These are phyloP conservation scores for Pterocles orientalis DNA, from an alignment of 2,113 vertebrate genomes.

Conservation along the genomic window DNA sequence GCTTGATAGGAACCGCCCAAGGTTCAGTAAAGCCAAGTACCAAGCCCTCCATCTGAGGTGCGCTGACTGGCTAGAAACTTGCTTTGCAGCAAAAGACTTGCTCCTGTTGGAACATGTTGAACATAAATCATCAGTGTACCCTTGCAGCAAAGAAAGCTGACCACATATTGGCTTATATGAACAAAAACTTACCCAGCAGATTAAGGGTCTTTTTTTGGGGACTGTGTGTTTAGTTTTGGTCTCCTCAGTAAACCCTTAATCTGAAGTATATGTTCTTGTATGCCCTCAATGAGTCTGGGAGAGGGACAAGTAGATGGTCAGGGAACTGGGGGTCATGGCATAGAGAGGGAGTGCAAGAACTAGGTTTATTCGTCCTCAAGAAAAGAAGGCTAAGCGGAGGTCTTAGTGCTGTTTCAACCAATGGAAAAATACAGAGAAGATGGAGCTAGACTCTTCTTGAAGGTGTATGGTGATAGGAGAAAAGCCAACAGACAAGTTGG, in stretches of 20 bases:
- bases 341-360: neutral
- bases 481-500: neutral
- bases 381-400: neutral
- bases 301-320: neutral
- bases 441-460: neutral
- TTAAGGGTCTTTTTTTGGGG: neutral
- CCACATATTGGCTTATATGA: rapidly evolving
- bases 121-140: neutral
- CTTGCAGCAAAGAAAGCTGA: neutral
- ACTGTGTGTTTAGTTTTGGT: neutral
- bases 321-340: neutral
- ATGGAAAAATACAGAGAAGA: neutral
- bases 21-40: neutral
- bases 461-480: neutral
- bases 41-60: neutral
- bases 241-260: neutral
- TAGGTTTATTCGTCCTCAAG: neutral
- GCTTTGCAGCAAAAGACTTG: neutral
- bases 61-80: neutral
- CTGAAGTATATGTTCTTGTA: neutral
- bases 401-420: neutral
- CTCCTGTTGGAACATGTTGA: neutral
- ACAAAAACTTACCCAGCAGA: rapidly evolving
- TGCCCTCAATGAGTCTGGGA: neutral
- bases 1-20: neutral